These are phyloP conservation scores for Neostethus bicornis DNA, from an alignment of 2,797 vertebrate species.

Conservation along the genomic window DNA sequence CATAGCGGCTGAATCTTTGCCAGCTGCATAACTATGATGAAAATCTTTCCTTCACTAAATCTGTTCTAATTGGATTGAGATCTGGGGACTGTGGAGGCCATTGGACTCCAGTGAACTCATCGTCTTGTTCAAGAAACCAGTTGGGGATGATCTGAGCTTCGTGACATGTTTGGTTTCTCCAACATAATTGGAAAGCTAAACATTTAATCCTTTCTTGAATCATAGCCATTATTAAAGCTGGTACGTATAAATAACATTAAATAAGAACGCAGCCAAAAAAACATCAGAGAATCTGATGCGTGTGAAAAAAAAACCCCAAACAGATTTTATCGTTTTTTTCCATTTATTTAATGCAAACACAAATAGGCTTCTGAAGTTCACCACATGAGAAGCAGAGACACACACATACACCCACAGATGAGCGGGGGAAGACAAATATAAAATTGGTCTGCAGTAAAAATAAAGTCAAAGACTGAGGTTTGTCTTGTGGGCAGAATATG, in stretches of 20 bases:
- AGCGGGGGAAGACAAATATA: background rate
- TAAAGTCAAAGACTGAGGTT: conserved; percentile 39
- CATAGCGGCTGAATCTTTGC: too few relatives aligned
- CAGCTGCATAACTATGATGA: too few relatives aligned
- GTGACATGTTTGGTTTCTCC: background rate
- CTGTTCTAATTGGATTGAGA: too few relatives aligned
- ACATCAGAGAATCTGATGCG: background rate
- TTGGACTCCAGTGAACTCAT: too few relatives aligned
- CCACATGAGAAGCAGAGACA: background rate
- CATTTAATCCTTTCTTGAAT: background rate
- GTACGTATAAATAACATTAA: background rate
- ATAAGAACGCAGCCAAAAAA: background rate
- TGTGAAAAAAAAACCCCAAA: background rate
- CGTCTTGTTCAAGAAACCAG: too few relatives aligned
- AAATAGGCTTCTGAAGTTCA: background rate
- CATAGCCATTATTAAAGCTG: too few relatives aligned
- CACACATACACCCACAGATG: too few relatives aligned
- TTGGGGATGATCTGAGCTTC: too few relatives aligned
- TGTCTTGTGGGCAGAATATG: conserved; percentile 42
- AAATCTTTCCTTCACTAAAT: too few relatives aligned
- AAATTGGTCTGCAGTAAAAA: conserved; percentile 29
- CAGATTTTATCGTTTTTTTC: background rate
- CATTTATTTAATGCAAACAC: background rate
- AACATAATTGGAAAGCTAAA: background rate
- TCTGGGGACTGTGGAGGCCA: too few relatives aligned